Conservation (phyloP, 2,888 invertebrate species). For the Watsonalla cultraria region DNA sequence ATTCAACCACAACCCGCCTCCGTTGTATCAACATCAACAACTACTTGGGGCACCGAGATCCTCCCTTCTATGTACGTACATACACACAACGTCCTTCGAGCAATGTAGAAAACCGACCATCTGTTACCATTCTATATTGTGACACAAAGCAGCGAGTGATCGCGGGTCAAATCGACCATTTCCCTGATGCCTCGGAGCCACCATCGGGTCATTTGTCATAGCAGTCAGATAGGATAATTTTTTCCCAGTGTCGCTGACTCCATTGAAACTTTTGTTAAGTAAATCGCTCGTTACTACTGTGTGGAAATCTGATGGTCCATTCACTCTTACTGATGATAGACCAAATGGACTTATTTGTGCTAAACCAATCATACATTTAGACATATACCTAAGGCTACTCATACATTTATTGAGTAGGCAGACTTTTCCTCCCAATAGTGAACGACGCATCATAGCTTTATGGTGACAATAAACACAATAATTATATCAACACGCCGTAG, state of each 20-base stretch:
- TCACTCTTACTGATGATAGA: constrained; percentile 44
- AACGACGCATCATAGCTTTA: too few relatives aligned
- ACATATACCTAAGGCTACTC: too few relatives aligned
- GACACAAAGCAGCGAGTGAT: constrained; percentile 48
- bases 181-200: constrained; percentile 47
- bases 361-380: too few relatives aligned
- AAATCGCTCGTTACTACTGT: constrained; percentile 60
- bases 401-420: too few relatives aligned
- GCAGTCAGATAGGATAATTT: constrained; percentile 68
- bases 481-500: too few relatives aligned
- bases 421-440: too few relatives aligned
- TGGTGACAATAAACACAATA: too few relatives aligned
- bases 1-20: constrained; percentile 10
- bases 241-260: constrained; percentile 68
- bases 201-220: constrained; percentile 68
- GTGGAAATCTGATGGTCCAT: constrained; percentile 49
- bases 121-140: too few relatives aligned
- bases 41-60: too few relatives aligned
- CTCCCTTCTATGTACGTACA: too few relatives aligned
- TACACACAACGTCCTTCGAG: too few relatives aligned
- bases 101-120: too few relatives aligned
- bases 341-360: constrained; percentile 28
- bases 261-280: constrained; percentile 62
- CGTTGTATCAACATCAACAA: constrained; percentile 2
- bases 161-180: constrained; percentile 64